Base-by-base conservation (phyloP, 2,888 invertebrate species). In the Rhamphomyia laevipes region DNA sequence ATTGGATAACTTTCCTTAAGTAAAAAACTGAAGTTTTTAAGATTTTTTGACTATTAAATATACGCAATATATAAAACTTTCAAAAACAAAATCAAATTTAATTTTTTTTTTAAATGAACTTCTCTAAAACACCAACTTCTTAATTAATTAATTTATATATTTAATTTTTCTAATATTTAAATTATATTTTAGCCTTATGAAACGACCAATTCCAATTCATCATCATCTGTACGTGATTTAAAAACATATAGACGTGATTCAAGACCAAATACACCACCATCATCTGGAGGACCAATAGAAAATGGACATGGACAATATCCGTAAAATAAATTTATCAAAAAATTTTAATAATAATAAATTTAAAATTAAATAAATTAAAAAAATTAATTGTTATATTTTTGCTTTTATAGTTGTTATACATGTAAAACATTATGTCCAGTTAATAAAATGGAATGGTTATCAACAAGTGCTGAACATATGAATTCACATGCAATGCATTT, bases 401-500 rank as follows among this genome's bases (percentile, higher is more conserved):
- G n/a, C 42, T 16, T 35, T 27, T 16, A 27, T 42, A 23, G 13
- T 21, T 41, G 16, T 21, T 13, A 18, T 41, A 41, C 41, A 41
- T 89, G 89, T 69, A 81, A 84, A 62, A 82, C 84, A 47, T 73
- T 84, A 44, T 86, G 82, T 73, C 76, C 82, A 51, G 79, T 84
- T 57, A 78, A 78, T 58, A 83, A 86, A 57, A 86, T 89, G 86
- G 87, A 89, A 72, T 89, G 89, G 88, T 73, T 90, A 54, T 86
- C 85, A 47, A 89, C 89, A 42, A 81, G 81, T 59, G 84, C 88
- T 15, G 89, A 90, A 72, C 87, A 88, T 65, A 86, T 88, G 86
- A 89, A 88, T 73, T 88, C 88, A 49, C 89, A 89, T 74, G 88
- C 88, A 43, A 89, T 89, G 89, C 89, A 91, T 77, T 93, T 93